phyloP scores from a whole-genome alignment of 1,140 invertebrate genomes.

The Bombus difficillimus region DNA sequence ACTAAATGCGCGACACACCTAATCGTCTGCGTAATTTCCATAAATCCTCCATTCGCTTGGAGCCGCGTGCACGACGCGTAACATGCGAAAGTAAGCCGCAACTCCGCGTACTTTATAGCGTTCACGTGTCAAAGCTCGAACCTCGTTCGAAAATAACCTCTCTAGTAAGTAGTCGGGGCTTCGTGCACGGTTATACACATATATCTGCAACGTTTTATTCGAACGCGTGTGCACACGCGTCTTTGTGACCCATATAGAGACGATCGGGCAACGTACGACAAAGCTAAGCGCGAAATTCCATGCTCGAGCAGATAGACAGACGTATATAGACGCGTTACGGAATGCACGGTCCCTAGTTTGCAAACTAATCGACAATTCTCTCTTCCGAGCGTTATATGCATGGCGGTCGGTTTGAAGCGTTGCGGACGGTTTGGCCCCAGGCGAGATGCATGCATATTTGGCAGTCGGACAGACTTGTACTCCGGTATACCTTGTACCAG shows the following conservation, averaged over 20 bases:
- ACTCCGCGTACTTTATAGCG: not conserved
- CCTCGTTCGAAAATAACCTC: not conserved
- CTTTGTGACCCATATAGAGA: constrained; percentile 2
- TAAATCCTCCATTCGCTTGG: not conserved
- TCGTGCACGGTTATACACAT: not conserved
- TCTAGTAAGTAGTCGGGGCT: not conserved
- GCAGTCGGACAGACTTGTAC: constrained; percentile 77
- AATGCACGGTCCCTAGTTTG: constrained; percentile 71
- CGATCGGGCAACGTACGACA: not conserved
- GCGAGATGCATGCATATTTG: constrained; percentile 82
- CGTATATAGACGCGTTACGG: constrained; percentile 54
- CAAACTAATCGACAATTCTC: constrained; percentile 78
- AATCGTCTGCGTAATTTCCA: constrained; percentile 6
- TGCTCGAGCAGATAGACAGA: constrained; percentile 58
- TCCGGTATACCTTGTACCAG: constrained; percentile 75
- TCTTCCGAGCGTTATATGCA: constrained; percentile 77
- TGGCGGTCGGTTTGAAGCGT: constrained; percentile 70
- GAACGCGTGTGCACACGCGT: not conserved
- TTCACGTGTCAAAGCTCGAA: not conserved
- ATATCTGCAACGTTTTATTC: constrained; percentile 1
- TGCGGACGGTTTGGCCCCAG: constrained; percentile 74
- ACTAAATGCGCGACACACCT: no score
- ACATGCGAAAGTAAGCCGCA: not conserved
- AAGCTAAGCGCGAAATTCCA: constrained; percentile 65
- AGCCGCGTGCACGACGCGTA: not conserved